Evolutionary conservation across 2,113 vertebrate genomes (phyloP).

Genomic region (Phylloscopus whistleri): DNA sequence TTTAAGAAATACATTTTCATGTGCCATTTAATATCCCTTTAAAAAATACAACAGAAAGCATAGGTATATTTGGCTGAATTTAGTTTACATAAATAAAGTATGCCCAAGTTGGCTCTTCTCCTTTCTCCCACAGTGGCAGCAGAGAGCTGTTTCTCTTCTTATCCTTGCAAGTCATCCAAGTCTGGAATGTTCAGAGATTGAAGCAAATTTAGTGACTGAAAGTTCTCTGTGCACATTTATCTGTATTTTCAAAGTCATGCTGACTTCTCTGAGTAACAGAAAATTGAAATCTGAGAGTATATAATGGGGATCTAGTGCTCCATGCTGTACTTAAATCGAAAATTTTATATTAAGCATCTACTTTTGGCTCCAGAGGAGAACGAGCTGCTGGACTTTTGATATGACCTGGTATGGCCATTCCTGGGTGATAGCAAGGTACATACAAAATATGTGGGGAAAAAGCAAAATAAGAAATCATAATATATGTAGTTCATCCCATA

Average conservation of each 20-base stretch:
- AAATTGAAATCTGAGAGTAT: not conserved
- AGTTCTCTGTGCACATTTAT: rapidly evolving
- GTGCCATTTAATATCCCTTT: not conserved
- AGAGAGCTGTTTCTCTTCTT: not conserved
- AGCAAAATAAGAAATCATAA: not conserved
- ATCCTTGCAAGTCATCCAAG: not conserved
- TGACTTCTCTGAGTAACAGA: not conserved
- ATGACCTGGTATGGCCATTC: not conserved
- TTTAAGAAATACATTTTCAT: not conserved
- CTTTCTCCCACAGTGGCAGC: not conserved
- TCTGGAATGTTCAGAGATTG: not conserved
- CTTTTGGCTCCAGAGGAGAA: not conserved
- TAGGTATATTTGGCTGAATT: not conserved
- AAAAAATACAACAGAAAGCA: not conserved
- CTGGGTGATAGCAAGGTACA: not conserved
- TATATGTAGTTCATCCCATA: not conserved
- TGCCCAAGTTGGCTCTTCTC: not conserved
- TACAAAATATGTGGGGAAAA: not conserved
- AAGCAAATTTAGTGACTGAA: not conserved
- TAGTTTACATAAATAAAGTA: not conserved
- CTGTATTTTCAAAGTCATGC: not conserved
- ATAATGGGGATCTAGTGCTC: not conserved
- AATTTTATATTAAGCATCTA: not conserved
- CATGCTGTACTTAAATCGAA: not conserved
- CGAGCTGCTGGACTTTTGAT: not conserved